These are phyloP conservation scores for Centropus unirufus DNA, from an alignment of 2,113 vertebrate genomes.

Conservation along the genomic window DNA sequence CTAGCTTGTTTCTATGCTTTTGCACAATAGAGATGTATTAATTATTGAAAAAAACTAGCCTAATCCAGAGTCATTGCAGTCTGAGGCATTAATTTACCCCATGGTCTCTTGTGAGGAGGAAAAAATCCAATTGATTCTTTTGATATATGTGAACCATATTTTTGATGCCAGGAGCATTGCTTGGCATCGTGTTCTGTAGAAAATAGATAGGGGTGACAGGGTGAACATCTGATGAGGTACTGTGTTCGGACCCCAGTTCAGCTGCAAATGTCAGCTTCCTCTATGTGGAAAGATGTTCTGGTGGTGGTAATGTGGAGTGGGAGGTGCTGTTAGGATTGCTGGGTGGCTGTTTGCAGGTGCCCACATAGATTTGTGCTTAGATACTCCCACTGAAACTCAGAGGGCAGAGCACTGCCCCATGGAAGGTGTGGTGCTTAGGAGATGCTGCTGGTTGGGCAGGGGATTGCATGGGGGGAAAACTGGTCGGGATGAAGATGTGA, in stretches of 20 bases:
- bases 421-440: neutral
- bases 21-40: neutral
- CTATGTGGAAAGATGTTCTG: neutral
- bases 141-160: fast-evolving
- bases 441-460: neutral
- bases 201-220: neutral
- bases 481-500: neutral
- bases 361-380: neutral
- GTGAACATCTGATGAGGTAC: neutral
- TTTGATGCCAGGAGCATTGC: neutral
- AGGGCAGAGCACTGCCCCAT: neutral
- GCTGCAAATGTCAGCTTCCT: neutral
- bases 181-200: neutral
- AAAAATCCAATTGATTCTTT: neutral
- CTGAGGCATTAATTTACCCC: neutral
- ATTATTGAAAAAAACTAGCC: constrained; percentile 22
- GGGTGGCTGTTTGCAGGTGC: neutral
- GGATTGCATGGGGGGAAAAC: fast-evolving
- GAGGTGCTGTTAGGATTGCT: neutral
- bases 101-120: neutral
- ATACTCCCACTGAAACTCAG: neutral
- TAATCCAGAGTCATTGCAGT: neutral
- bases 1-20: constrained; percentile 1
- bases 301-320: neutral
- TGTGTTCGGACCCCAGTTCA: neutral